These are phyloP conservation scores for Epirrhoe tristata DNA, from an alignment of 2,888 invertebrate genomes.

Conservation along the genomic window DNA sequence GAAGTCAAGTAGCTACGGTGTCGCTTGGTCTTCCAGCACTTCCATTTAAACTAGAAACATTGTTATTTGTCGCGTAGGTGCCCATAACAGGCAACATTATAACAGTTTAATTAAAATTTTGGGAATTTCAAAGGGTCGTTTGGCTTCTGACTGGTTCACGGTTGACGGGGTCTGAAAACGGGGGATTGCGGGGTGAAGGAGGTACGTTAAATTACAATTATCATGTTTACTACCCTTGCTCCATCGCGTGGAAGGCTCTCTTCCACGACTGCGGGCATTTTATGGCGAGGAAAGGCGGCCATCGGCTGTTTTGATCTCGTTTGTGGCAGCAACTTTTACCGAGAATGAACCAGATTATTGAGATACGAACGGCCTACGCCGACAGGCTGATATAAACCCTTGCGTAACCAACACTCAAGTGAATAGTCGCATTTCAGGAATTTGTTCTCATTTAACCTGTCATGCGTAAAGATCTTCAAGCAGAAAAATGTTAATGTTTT, in stretches of 20 bases:
- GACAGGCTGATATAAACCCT: slow-evolving; percentile 9
- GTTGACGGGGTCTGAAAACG: slow-evolving; percentile 60
- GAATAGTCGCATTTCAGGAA: slow-evolving; percentile 16
- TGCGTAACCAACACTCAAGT: slow-evolving; percentile 12
- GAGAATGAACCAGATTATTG: slow-evolving; percentile 25
- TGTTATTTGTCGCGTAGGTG: slow-evolving; percentile 52
- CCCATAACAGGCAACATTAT: slow-evolving; percentile 54
- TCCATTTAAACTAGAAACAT: slow-evolving; percentile 48
- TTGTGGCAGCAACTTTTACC: slow-evolving; percentile 31
- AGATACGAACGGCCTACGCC: slow-evolving; percentile 4
- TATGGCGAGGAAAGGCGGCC: slow-evolving; percentile 41
- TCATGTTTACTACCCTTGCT: slow-evolving; percentile 65
- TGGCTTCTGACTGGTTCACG: slow-evolving; percentile 69
- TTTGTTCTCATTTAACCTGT: slow-evolving; percentile 6
- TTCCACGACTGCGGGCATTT: slow-evolving; percentile 53
- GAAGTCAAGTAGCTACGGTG: neutral
- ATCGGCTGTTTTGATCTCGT: slow-evolving; percentile 39
- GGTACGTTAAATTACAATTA: slow-evolving; percentile 74
- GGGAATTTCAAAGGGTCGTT: slow-evolving; percentile 70
- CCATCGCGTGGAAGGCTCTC: slow-evolving; percentile 54
- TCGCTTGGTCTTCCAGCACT: slow-evolving; percentile 21
- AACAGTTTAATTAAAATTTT: slow-evolving; percentile 76
- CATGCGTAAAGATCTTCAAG: slow-evolving; percentile 19
- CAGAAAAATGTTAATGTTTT: slow-evolving; percentile 16
- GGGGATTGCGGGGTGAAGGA: slow-evolving; percentile 44